phyloP scores from a whole-genome alignment of 2,113 vertebrate species.

The Leucosticte australis region DNA sequence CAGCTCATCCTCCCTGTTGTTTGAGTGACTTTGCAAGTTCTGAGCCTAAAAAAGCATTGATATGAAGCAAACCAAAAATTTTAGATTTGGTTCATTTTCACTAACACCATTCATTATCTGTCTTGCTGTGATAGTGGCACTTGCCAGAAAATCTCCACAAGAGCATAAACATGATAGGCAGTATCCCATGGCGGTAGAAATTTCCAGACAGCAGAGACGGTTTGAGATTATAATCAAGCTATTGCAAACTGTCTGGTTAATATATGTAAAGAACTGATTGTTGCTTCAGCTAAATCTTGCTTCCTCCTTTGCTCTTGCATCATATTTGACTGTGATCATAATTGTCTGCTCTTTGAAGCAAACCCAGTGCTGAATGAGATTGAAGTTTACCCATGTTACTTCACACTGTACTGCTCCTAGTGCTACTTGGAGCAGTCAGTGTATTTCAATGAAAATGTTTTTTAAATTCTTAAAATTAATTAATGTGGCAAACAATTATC shows the following conservation, averaged over 20 bases:
- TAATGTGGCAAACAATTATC: neutral
- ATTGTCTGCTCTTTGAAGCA: neutral
- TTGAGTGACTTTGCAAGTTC: neutral
- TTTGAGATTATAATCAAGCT: neutral
- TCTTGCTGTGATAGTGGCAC: neutral
- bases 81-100: neutral
- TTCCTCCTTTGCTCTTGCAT: neutral
- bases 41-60: neutral
- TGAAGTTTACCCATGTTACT: neutral
- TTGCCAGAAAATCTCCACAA: neutral
- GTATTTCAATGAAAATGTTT: neutral
- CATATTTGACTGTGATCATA: accelerated
- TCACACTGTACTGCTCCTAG: neutral
- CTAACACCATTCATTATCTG: neutral
- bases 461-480: neutral
- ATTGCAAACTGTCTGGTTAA: neutral
- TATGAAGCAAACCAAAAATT: neutral
- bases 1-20: neutral
- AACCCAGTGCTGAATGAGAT: neutral
- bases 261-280: neutral
- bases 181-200: neutral
- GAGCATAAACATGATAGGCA: neutral
- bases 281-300: neutral
- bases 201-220: neutral
- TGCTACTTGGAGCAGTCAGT: neutral